Percentiles rank a stretch among this genome's conserved stretches.
phyloP scores from a whole-genome alignment of 2,797 vertebrate species.

The Sebastolobus alascanus region DNA sequence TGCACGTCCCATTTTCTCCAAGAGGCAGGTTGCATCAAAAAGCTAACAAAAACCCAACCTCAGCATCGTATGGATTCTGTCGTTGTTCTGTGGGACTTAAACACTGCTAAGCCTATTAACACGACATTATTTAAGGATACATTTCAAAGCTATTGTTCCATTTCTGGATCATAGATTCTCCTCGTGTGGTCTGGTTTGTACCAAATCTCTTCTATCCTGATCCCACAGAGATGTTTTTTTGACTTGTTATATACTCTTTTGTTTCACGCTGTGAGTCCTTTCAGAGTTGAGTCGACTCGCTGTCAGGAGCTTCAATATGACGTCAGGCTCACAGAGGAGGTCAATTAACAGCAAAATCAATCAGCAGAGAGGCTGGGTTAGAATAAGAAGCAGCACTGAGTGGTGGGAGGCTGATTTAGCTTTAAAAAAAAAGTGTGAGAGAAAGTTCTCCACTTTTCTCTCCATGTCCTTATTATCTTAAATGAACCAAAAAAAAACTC shows the following conservation, averaged over 20 bases:
- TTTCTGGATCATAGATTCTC: conserved; percentile 48
- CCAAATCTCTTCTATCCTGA: conserved; percentile 22
- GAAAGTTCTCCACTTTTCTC: neutral
- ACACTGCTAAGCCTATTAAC: conserved; percentile 52
- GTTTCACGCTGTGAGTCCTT: conserved; percentile 53
- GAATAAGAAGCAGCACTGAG: conserved; percentile 35
- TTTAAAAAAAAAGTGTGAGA: conserved; percentile 11
- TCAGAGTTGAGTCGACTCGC: conserved; percentile 29
- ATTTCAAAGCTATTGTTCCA: conserved; percentile 43
- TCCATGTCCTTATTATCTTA: neutral
- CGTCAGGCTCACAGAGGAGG: conserved; percentile 42
- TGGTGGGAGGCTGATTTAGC: conserved; percentile 17
- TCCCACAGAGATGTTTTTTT: conserved; percentile 53
- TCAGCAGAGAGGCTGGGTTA: conserved; percentile 35
- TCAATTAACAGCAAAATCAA: conserved; percentile 66
- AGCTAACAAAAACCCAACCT: conserved; percentile 16
- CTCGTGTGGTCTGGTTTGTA: conserved; percentile 15
- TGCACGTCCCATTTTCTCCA: neutral
- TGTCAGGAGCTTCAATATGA: conserved; percentile 46
- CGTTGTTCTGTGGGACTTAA: conserved; percentile 23
- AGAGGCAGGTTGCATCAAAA: neutral
- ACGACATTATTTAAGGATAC: conserved; percentile 39
- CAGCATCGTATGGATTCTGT: conserved; percentile 7
- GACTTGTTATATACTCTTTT: conserved; percentile 42
- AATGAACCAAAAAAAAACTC: neutral